Base-by-base conservation (phyloP, 1,140 invertebrate genomes). In the Lasioglossum albipes region DNA sequence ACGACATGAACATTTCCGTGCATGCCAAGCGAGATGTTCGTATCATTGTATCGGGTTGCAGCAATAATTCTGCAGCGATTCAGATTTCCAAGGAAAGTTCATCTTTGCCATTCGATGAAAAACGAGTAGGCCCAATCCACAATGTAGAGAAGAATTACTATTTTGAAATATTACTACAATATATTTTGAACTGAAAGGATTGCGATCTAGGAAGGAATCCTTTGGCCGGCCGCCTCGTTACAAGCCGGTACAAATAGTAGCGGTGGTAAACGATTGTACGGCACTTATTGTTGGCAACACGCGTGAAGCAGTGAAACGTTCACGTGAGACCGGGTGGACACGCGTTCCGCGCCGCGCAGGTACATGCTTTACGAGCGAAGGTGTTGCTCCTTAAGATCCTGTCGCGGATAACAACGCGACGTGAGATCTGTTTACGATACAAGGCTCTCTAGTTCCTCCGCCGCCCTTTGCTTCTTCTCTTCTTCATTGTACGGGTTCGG, bases 221-320 rank as follows among this genome's bases (percentile, higher is more conserved):
- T 81, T 76, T 68, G 66, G 68, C 22, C 52, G 68, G 4, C 73
- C 72, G 45, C 57, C 52, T 31, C 41, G 77, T 65, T 66, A 45
- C 62, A 74, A 31, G 16, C 22, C 70, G 45, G 73, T 79, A 74
- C 59, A 79, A 79, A 79, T 79, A 54, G 71, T 57, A 57, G 70
- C 62, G 22, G 16, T 57, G 49, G 61, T 73, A 79, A 79, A 57
- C 61, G 77, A 74, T 74, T 13, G 77, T 22, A 22, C 62, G 27
- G 73, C 76, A 79, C 84, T 84, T 87, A 85, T 87, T 81, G 78
- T 68, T 52, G 54, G 57, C 52, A 57, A 64, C 59, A 78, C 59
- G 66, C 45, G 72, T 61, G 82, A 80, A 80, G 62, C 54, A 57
- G 73, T 49, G 71, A 41, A 22, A 67, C 77, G 52, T 69, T 69